Evolutionary conservation across 2,113 vertebrate species (phyloP).

Genomic region (Paracanthobrama guichenoti): DNA sequence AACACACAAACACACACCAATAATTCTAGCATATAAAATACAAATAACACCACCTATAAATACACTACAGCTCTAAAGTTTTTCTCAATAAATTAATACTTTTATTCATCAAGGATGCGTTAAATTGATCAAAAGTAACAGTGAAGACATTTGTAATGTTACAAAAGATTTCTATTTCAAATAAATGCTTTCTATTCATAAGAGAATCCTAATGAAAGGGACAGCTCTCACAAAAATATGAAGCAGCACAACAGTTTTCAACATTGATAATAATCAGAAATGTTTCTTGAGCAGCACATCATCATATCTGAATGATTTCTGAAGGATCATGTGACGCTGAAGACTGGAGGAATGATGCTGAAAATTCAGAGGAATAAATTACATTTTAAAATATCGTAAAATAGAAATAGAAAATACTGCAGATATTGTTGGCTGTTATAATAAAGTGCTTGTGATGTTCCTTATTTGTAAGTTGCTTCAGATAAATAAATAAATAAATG

Average conservation of each 20-base stretch:
- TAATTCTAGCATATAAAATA: no score
- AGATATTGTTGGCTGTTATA: neutral
- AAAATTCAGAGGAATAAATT: neutral
- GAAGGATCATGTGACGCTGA: neutral
- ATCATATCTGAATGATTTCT: neutral
- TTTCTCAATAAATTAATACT: neutral
- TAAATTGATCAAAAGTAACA: neutral
- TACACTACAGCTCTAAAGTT: neutral
- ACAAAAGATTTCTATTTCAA: neutral
- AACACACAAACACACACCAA: neutral
- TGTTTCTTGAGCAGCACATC: neutral
- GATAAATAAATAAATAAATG: neutral
- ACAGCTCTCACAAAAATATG: neutral
- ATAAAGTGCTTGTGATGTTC: neutral
- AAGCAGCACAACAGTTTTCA: neutral
- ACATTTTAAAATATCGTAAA: neutral
- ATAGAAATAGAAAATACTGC: neutral
- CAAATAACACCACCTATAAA: neutral
- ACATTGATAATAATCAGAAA: neutral
- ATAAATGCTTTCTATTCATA: neutral
- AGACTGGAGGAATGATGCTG: neutral
- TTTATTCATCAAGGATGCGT: neutral
- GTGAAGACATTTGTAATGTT: neutral
- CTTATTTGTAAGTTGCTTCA: neutral
- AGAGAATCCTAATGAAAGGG: neutral